Percentiles rank a stretch among this genome's conserved stretches.
phyloP scores from a whole-genome alignment of 2,113 vertebrate species.

The Pterocles gutturalis region DNA sequence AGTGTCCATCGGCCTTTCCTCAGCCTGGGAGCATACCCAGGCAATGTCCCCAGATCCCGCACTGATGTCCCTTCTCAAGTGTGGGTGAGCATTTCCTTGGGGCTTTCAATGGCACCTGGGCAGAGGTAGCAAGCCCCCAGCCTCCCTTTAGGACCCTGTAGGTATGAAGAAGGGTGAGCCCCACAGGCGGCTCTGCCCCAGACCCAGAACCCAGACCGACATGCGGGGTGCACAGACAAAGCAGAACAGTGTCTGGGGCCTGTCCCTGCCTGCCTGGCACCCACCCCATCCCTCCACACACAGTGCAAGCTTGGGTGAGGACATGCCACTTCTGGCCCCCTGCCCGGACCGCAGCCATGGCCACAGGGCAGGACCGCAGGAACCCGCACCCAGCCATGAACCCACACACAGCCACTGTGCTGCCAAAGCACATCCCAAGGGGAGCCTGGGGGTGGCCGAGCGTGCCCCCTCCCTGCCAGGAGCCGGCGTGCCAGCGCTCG shows the following conservation, averaged over 20 bases:
- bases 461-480: neutral
- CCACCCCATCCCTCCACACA: neutral
- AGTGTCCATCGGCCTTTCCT: neutral
- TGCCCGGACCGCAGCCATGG: neutral
- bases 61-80: fast-evolving
- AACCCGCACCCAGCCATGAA: too few relatives aligned
- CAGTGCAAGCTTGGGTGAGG: neutral
- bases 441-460: neutral
- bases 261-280: neutral
- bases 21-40: neutral
- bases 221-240: fast-evolving
- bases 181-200: neutral
- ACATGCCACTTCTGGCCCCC: neutral
- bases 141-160: neutral
- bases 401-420: neutral
- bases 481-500: neutral
- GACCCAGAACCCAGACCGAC: neutral
- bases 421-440: fast-evolving
- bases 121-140: neutral
- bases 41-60: neutral
- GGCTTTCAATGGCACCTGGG: neutral
- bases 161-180: neutral
- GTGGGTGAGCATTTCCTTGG: fast-evolving
- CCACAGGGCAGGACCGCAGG: neutral
- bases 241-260: neutral